Base-by-base conservation (phyloP, 1,140 invertebrate genomes). In the Drosophila ohnishii region DNA sequence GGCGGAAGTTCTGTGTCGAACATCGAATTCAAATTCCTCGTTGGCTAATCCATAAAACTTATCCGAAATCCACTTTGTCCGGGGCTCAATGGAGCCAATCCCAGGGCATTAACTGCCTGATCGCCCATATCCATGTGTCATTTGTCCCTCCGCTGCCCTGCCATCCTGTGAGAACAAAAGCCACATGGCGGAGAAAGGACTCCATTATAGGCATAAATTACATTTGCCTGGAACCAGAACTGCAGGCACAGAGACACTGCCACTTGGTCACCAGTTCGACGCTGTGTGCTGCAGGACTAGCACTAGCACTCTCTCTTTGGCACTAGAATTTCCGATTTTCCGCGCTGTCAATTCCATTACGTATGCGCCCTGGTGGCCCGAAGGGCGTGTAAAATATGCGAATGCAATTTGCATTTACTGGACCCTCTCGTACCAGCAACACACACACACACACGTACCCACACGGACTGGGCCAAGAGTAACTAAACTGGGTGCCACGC, bases 321-420 rank as follows among this genome's bases (percentile, higher is more conserved):
- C 42, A 40, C 73, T 77, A 59, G 66, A 74, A 78, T 77, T 84
- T 80, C 67, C 77, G 80, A 84, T 84, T 84, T 84, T 77, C 67
- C 57, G 76, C 71, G 39, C 65, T 70, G 81, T 73, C 63, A 80
- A 84, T 76, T 85, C 63, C 64, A 84, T 76, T 84, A 84, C 65
- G 76, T 83, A 83, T 78, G 61, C 70, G 74, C 48, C 80, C 40
- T 59, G 63, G 22, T 34, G 55, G 56, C 65, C 64, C 47, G n/a
- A 40, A 48, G 47, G 51, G 35, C 45, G 50, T 48, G 63, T 48
- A 67, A 83, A 84, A 73, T 83, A 80, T 84, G 80, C 50, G 81
- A 73, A 70, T 70, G 77, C 53, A 74, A 84, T 77, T 80, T 84
- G 67, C 81, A 85, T 85, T 69, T 59, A 25, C 22, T 62, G 55